Base-by-base conservation (phyloP, 2,888 invertebrate species). In the Lomographa bimaculata region DNA sequence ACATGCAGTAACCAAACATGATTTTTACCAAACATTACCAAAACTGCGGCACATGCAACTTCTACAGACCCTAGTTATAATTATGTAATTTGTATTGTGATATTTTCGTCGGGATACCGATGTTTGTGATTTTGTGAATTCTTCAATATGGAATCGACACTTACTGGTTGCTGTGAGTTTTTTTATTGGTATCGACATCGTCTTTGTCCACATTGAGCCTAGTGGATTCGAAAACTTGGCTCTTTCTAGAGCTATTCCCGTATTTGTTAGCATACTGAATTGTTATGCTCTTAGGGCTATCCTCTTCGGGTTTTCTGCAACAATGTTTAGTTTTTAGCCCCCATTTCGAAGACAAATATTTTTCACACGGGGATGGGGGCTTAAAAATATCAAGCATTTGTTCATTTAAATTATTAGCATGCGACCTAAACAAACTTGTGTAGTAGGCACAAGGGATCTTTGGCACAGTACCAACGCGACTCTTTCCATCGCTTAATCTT, bases 141-240 rank as follows among this genome's bases (percentile, higher is more conserved):
- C 20, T 29, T 35, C 27, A 20, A 7, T 35, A 32, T 2, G 30
- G 36, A 27, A 30, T 44, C 44, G 30, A 48, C 60, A 87, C 87
- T 89, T 89, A 89, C 87, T 82, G 84, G 65, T 80, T 71, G 65
- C 57, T 62, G 72, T 78, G 75, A 38, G 69, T 65, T 71, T 87
- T 89, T 82, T 82, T 87, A 77, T 68, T 93, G 14, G 93, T 91
- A 29, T 94, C 94, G 70, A 93, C 92, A 76, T 94, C 94, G 62
- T 94, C 94, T 63, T 93, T 90, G 53, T 94, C 94, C 47, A 93
- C 92, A 36, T 93, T 93, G 84, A 92, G 93, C 62, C 93, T 79
- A 46, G 93, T 92, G 39, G 93, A 92, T 78, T 94, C 94, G 65
- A 94, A 94, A 51, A 94, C 92, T 66, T 94, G 90, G 58, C 91